These are phyloP conservation scores for Cotesia typhae DNA, from an alignment of 1,140 invertebrate species.

Conservation along the genomic window DNA sequence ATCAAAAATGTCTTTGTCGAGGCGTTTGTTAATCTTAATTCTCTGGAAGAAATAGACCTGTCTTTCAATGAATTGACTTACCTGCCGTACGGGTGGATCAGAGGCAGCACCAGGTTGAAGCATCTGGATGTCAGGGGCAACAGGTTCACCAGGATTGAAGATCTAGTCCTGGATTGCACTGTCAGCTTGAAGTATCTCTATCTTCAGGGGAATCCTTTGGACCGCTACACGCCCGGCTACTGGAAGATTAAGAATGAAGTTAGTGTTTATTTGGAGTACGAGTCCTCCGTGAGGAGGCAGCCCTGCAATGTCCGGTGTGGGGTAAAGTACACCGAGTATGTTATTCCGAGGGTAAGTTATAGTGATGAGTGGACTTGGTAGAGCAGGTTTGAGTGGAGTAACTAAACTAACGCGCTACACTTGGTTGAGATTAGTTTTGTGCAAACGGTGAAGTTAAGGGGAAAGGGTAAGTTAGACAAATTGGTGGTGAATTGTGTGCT, in stretches of 20 bases:
- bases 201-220: slow-evolving; percentile 48
- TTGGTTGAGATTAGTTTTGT: slow-evolving; percentile 2
- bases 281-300: slow-evolving; percentile 33
- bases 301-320: slow-evolving; percentile 47
- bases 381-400: neutral
- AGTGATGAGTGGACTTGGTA: slow-evolving; percentile 25
- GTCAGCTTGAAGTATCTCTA: slow-evolving; percentile 44
- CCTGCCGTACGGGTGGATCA: slow-evolving; percentile 48
- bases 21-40: slow-evolving; percentile 45
- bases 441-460: neutral
- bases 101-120: slow-evolving; percentile 42
- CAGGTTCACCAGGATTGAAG: slow-evolving; percentile 48
- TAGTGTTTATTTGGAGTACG: slow-evolving; percentile 46
- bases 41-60: slow-evolving; percentile 51
- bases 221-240: slow-evolving; percentile 40
- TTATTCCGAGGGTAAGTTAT: slow-evolving; percentile 13
- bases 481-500: slow-evolving; percentile 16
- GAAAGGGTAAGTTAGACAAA: slow-evolving; percentile 6
- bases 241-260: slow-evolving; percentile 44
- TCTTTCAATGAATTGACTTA: slow-evolving; percentile 53
- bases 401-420: slow-evolving; percentile 2
- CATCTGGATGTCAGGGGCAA: slow-evolving; percentile 52
- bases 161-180: slow-evolving; percentile 45
- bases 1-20: slow-evolving; percentile 47
- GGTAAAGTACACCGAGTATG: neutral